Conservation (phyloP, 2,797 vertebrate species). For the Brachymystax lenok region DNA sequence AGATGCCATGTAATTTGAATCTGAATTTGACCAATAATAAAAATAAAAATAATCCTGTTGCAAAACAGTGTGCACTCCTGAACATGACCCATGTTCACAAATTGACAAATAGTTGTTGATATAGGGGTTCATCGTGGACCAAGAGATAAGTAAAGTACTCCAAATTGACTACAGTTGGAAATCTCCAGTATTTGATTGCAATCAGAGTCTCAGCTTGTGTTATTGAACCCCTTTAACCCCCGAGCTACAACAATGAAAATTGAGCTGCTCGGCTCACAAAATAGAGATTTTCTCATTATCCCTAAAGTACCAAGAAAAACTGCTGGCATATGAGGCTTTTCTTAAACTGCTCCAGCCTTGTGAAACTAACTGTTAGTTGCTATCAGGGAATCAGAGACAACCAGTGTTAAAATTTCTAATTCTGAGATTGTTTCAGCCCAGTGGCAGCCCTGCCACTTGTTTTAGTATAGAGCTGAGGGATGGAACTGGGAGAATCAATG, state of each 20-base stretch:
- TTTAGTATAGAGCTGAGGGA: neutral
- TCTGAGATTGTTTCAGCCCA: constrained; percentile 2
- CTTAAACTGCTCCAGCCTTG: neutral
- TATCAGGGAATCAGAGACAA: neutral
- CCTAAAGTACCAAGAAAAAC: neutral
- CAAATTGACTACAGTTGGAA: constrained; percentile 1
- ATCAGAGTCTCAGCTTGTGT: neutral
- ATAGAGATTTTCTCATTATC: neutral
- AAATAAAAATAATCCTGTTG: neutral
- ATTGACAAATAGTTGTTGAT: constrained; percentile 1
- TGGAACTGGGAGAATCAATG: neutral
- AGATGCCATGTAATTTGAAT: neutral
- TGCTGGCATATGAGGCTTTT: neutral
- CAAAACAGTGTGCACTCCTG: neutral
- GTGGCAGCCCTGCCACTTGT: neutral
- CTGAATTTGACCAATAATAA: neutral
- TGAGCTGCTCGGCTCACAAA: neutral
- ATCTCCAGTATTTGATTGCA: constrained; percentile 4
- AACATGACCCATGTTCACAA: neutral
- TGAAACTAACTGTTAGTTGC: neutral
- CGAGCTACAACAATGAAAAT: neutral
- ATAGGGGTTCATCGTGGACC: neutral
- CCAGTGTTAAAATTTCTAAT: neutral
- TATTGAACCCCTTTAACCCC: neutral
- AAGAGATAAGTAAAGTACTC: neutral